Conservation (phyloP, 2,113 vertebrate species). For the Hylia prasina region DNA sequence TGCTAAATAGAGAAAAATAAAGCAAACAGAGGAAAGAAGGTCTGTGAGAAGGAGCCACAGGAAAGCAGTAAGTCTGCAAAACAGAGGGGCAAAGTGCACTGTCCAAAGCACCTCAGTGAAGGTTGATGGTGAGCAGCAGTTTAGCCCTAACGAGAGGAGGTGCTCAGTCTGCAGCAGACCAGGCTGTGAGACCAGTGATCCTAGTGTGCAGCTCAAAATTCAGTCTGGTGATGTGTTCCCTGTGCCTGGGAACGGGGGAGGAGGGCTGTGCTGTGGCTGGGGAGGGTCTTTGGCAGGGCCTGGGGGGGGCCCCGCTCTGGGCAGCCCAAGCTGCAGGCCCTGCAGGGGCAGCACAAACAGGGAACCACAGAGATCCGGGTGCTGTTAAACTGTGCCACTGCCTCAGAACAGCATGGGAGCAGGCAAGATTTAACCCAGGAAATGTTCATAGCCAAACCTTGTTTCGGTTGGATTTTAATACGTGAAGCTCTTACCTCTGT, state of each 20-base stretch:
- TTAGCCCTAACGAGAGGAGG: background rate
- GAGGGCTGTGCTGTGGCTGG: rapidly evolving
- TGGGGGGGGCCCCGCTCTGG: rapidly evolving
- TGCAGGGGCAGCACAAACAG: background rate
- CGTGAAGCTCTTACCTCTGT: background rate
- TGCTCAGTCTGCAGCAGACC: rapidly evolving
- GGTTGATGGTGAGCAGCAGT: background rate
- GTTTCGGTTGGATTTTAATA: background rate
- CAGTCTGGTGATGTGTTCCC: background rate
- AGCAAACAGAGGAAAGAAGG: background rate
- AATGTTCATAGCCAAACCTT: background rate
- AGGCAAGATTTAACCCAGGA: background rate
- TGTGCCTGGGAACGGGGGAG: background rate
- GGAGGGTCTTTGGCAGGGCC: background rate
- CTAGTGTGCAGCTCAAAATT: background rate
- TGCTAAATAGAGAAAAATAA: background rate
- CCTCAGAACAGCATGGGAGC: background rate
- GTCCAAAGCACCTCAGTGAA: rapidly evolving
- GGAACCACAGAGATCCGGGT: background rate
- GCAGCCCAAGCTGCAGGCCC: background rate
- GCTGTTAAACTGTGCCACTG: background rate
- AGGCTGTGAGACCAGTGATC: background rate
- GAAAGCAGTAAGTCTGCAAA: background rate
- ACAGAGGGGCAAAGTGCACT: background rate
- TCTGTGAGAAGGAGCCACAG: background rate